These are phyloP conservation scores for Anoura caudifer DNA, from an alignment of 2,113 vertebrate species.

Conservation along the genomic window DNA sequence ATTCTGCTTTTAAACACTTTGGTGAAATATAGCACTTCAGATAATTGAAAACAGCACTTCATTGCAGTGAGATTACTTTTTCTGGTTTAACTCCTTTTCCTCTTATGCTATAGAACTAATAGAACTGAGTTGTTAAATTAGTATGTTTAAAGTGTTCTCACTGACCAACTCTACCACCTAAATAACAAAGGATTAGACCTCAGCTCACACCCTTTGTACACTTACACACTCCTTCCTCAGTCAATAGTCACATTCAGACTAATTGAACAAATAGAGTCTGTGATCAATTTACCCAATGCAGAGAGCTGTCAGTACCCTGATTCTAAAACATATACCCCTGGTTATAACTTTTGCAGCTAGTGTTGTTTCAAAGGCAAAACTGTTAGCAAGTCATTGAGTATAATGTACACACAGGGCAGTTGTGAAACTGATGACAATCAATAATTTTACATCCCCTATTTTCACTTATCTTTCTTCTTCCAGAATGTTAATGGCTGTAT, in stretches of 20 bases:
- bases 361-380: background rate
- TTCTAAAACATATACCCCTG: background rate
- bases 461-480: background rate
- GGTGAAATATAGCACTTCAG: constrained; percentile 49
- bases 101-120: constrained; percentile 23
- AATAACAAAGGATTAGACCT: background rate
- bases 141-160: background rate
- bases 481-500: background rate
- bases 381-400: background rate
- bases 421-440: background rate
- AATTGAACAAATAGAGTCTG: background rate
- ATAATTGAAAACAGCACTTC: constrained; percentile 63
- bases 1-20: constrained; percentile 41
- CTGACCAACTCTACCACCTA: background rate
- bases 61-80: constrained; percentile 48
- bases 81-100: constrained; percentile 18
- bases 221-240: background rate
- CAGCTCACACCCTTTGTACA: background rate
- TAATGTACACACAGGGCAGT: background rate
- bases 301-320: background rate
- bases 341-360: background rate
- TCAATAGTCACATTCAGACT: background rate
- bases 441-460: background rate
- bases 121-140: background rate
- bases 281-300: background rate